Evolutionary conservation across 92 coral and sea anemone species (phyloP).

Genomic region (Pocillopora meandrina): DNA sequence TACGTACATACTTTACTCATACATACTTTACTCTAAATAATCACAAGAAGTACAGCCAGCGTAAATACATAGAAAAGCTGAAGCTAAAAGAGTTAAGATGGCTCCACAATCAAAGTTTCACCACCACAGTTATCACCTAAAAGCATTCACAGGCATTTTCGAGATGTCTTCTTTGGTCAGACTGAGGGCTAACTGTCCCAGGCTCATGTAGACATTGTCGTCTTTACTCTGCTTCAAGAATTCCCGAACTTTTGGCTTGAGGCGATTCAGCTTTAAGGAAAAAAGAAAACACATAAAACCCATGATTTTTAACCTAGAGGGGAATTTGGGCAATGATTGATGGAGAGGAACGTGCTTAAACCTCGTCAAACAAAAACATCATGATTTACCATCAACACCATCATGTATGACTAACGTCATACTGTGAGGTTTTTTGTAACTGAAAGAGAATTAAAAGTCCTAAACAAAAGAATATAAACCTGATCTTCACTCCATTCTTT

Average conservation of each 20-base stretch:
- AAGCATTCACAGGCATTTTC: slow-evolving; percentile 71
- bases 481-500: slow-evolving; percentile 92
- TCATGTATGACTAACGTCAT: no score
- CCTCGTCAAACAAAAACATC: no score
- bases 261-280: slow-evolving; percentile 61
- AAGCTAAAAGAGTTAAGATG: no score
- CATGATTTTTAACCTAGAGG: neutral
- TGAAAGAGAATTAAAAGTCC: neutral
- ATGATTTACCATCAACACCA: no score
- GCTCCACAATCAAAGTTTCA: no score
- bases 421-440: no score
- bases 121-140: slow-evolving; percentile 58
- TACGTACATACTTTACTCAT: no score
- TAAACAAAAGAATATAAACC: slow-evolving; percentile 49
- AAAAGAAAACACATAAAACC: neutral
- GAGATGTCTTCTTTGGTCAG: slow-evolving; percentile 80
- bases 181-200: slow-evolving; percentile 81
- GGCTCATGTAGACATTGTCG: slow-evolving; percentile 83
- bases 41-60: no score
- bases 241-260: slow-evolving; percentile 84
- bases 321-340: neutral
- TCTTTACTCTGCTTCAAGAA: slow-evolving; percentile 63
- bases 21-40: no score
- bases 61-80: no score
- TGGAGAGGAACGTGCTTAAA: neutral